Percentiles rank a stretch among this genome's conserved stretches.
Evolutionary conservation across 35 echinoderm and acorn worm genomes (phyloP).

Genomic region (Patiria miniata): DNA sequence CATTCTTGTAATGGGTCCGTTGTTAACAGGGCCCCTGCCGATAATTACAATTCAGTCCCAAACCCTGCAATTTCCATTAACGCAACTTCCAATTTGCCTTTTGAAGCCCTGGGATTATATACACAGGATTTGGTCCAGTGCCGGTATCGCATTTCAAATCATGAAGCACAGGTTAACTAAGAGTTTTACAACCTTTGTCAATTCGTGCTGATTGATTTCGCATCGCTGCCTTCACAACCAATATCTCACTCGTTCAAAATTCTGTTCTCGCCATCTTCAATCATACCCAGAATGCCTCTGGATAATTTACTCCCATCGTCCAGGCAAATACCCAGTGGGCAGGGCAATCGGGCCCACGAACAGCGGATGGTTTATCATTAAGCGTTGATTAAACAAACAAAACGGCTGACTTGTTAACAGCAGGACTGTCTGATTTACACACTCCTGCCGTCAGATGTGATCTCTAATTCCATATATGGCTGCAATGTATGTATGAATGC

Average conservation of each 20-base stretch:
- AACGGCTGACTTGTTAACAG: conserved; percentile 8
- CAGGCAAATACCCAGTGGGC: too few species aligned
- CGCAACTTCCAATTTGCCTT: conserved; percentile 12
- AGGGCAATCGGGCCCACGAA: too few species aligned
- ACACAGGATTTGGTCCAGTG: not conserved
- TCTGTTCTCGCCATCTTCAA: not conserved
- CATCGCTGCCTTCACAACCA: not conserved
- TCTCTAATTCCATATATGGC: conserved; percentile 4
- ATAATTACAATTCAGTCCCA: conserved; percentile 7
- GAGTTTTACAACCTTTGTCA: not conserved
- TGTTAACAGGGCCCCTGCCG: not conserved
- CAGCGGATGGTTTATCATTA: conserved; percentile 4
- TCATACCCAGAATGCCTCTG: not conserved
- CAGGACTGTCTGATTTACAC: not conserved
- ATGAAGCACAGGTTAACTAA: not conserved
- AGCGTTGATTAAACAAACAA: conserved; percentile 4
- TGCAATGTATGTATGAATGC: not conserved
- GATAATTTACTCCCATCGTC: too few species aligned
- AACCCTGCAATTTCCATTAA: conserved; percentile 25
- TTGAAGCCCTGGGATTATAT: conserved; percentile 1
- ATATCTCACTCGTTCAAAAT: not conserved
- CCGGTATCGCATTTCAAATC: not conserved
- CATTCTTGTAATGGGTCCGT: not conserved
- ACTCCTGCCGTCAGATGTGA: not conserved
- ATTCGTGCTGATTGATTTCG: conserved; percentile 14